Evolutionary conservation across 2,113 vertebrate genomes (phyloP), one percentile per base, ranked within the genome.

Genomic region (Caloenas nicobarica): DNA sequence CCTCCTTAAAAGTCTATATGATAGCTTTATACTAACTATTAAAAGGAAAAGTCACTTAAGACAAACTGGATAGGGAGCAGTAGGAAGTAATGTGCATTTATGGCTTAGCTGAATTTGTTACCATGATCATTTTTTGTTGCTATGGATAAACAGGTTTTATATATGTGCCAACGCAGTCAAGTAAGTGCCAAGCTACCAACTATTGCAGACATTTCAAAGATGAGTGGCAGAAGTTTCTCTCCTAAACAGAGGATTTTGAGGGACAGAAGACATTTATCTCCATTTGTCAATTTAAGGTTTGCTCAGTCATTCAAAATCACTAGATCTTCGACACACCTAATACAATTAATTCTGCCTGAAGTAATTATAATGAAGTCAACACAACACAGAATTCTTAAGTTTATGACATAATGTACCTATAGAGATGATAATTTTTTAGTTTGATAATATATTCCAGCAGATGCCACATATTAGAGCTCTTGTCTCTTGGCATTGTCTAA

Each of bases 71-170:
- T 48, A 53, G 83, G 48, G 29, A 84, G 8, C 36, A 77, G 62
- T 42, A 81, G 80, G 88, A 78, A 50, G 72, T 94, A 93, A 78
- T 46, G 33, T 3, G 2, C 22, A 33, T 95, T 46, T 85, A 62
- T 68, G 33, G 60, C 31, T 83, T 73, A 81, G 68, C 46, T 86
- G 79, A 64, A 36, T 81, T 48, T 85, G 58, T 87, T 85, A 72
- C 69, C 62, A 66, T 11, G 24, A 79, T 94, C 64, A 76, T 87
- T 73, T 93, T 85, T 58, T 66, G 95, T 97, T 97, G 96, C 96
- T 92, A 94, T 80, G 92, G 95, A 94, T 77, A 96, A 58, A 68
- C 38, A 73, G 56, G 26, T 92, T 88, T 86, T 62, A 58, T 69
- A 61, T 79, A 82, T 1, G 8, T 93, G 88, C 83, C 93, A 93